Evolutionary conservation across 2,888 invertebrate species (phyloP).

Genomic region (Rotaria magnacalcarata): DNA sequence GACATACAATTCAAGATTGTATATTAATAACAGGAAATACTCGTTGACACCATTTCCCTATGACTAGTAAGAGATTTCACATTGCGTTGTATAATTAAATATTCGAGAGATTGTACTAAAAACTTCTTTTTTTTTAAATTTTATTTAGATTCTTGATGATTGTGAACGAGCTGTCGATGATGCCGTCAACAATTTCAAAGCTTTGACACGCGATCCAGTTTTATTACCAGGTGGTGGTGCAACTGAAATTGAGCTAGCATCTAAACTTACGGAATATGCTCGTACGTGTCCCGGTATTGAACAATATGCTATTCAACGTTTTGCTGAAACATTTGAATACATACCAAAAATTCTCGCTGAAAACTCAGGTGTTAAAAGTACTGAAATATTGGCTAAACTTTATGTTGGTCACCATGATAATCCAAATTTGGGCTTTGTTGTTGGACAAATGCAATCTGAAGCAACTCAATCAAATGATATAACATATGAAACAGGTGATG

Average conservation of each 20-base stretch:
- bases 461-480: conserved; percentile 66
- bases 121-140: too few relatives aligned
- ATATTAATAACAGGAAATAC: too few relatives aligned
- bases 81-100: too few relatives aligned
- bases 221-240: conserved; percentile 91
- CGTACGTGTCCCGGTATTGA: conserved; percentile 66
- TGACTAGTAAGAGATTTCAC: too few relatives aligned
- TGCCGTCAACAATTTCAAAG: conserved; percentile 96
- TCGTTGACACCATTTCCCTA: too few relatives aligned
- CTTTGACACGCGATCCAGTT: conserved; percentile 68
- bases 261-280: conserved; percentile 64
- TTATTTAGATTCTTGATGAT: conserved; percentile 82
- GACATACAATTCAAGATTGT: too few relatives aligned
- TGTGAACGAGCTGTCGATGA: conserved; percentile 96
- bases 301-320: conserved; percentile 92
- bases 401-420: conserved; percentile 86
- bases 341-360: conserved; percentile 88
- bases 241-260: conserved; percentile 84
- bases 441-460: conserved; percentile 28
- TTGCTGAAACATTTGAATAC: conserved; percentile 75
- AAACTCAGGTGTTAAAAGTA: conserved; percentile 67
- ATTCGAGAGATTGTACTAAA: too few relatives aligned
- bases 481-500: conserved; percentile 69
- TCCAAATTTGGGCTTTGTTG: conserved; percentile 70
- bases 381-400: conserved; percentile 78